Evolutionary conservation across 2,797 vertebrate species (phyloP), one percentile per base, ranked within the genome.

Genomic region (Hirundo rustica): DNA sequence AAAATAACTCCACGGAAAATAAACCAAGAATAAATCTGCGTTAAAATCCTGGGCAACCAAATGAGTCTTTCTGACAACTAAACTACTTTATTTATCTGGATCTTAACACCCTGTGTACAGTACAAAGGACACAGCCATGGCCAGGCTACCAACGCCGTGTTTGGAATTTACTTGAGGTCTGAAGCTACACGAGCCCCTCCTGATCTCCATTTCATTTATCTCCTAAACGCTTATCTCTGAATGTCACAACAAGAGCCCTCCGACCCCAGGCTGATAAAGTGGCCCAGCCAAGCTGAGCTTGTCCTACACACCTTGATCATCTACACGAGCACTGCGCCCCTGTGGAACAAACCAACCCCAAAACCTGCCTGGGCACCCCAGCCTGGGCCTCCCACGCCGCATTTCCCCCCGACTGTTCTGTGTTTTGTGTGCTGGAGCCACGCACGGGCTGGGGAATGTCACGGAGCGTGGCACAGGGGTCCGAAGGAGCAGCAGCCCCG

Each of bases 1-100:
- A 94, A 96, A 94, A 82, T 64, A 94, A 87, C 83, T 83, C 55
- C 11, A 29, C 2, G 1, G 80, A 91, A 92, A 96, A 95, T 71
- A 92, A 94, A 90, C 70, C 4, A 3, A 92, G 85, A 90, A 79
- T 86, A 92, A 92, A 95, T 82, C 87, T 57, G 13, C 23, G 77
- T 42, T 70, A 65, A 88, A 85, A 86, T 50, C 8, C 19, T 60
- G 45, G 48, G 73, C 27, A 68, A 61, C 45, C 45, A 86, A 91
- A 93, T 79, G 64, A 22, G 23, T 73, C 82, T 75, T 81, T 72
- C 66, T 90, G 89, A 87, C 89, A 95, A 73, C 60, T 61, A 21
- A 79, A 87, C 53, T 15, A 20, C 44, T 73, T 92, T 80, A 86
- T 85, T 93, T 82, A 86, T 84, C 91, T 55, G 22, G 45, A 44